These are phyloP conservation scores for Camponotus vicinus DNA, from an alignment of 1,140 invertebrate genomes.

Conservation along the genomic window DNA sequence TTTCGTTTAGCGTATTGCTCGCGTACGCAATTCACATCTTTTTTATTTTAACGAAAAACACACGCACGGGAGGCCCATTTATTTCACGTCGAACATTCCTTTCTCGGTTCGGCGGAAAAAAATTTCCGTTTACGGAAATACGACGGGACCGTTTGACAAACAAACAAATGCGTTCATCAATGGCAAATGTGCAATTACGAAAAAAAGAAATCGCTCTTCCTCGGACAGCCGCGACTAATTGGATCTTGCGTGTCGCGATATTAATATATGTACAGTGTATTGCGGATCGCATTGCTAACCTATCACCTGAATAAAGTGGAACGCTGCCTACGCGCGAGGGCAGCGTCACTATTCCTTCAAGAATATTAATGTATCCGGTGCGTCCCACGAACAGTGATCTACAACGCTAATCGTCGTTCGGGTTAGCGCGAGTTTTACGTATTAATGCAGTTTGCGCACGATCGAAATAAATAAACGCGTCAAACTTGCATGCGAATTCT, in stretches of 20 bases:
- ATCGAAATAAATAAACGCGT: not conserved
- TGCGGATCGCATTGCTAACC: not conserved
- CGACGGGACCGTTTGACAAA: slow-evolving; percentile 22
- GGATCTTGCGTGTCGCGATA: slow-evolving; percentile 26
- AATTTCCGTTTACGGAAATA: slow-evolving; percentile 32
- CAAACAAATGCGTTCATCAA: slow-evolving; percentile 28
- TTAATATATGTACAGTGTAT: slow-evolving; percentile 6
- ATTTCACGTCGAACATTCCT: slow-evolving; percentile 43
- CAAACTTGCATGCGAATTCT: not conserved
- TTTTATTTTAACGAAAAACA: slow-evolving; percentile 49
- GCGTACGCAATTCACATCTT: slow-evolving; percentile 37
- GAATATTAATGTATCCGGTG: slow-evolving; percentile 73
- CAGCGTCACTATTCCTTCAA: slow-evolving; percentile 40
- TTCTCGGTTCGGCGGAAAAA: slow-evolving; percentile 1
- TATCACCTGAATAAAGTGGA: slow-evolving; percentile 66
- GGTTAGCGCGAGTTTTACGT: slow-evolving; percentile 7
- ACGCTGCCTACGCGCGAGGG: slow-evolving; percentile 49
- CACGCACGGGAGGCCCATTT: slow-evolving; percentile 33
- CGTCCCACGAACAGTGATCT: slow-evolving; percentile 34
- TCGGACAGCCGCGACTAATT: slow-evolving; percentile 31
- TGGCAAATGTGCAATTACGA: slow-evolving; percentile 36
- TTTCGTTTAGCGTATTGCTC: slow-evolving; percentile 53
- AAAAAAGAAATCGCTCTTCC: slow-evolving; percentile 2
- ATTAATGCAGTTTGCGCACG: not conserved
- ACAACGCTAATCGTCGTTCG: slow-evolving; percentile 23